phyloP scores from a whole-genome alignment of 2,797 vertebrate genomes.

The Distichodus sexfasciatus region DNA sequence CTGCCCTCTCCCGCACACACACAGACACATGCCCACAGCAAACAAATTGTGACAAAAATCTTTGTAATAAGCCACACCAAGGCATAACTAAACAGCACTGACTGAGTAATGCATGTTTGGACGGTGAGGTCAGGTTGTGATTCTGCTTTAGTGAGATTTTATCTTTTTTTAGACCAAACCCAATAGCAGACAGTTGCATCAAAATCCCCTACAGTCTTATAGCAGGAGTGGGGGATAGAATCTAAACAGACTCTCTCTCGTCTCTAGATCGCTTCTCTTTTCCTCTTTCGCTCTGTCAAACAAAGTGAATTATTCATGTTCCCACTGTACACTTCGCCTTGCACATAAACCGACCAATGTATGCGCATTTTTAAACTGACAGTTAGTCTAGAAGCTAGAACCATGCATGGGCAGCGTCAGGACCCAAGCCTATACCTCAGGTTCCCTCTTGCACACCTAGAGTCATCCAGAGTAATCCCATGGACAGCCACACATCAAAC shows the following conservation, averaged over 20 bases:
- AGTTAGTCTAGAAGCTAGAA: slow-evolving; percentile 9
- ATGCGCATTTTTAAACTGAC: slow-evolving; percentile 33
- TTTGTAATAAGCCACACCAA: not conserved
- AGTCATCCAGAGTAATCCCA: not conserved
- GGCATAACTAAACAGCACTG: too few relatives aligned
- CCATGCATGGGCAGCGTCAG: slow-evolving; percentile 1
- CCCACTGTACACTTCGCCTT: slow-evolving; percentile 34
- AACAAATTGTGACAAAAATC: not conserved
- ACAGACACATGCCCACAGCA: not conserved
- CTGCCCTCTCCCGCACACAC: not conserved
- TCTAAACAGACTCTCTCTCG: not conserved
- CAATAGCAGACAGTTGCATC: slow-evolving; percentile 12
- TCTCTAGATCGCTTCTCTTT: slow-evolving; percentile 25
- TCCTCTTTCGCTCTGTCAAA: slow-evolving; percentile 45
- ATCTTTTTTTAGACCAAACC: slow-evolving; percentile 3
- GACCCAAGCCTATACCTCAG: slow-evolving; percentile 10
- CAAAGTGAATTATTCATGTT: slow-evolving; percentile 56
- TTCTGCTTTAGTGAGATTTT: slow-evolving; percentile 8
- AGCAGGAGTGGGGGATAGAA: not conserved
- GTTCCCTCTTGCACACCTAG: not conserved
- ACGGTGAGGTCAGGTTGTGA: slow-evolving; percentile 3
- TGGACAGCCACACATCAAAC: not conserved
- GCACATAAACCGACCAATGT: slow-evolving; percentile 36
- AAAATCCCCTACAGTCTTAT: slow-evolving; percentile 21
- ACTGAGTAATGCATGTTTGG: not conserved